A percentile compares a stretch with the other conserved stretches of the same genome.
Evolutionary conservation across 2,888 invertebrate genomes (phyloP).

Genomic region (Entomobrya proxima): DNA sequence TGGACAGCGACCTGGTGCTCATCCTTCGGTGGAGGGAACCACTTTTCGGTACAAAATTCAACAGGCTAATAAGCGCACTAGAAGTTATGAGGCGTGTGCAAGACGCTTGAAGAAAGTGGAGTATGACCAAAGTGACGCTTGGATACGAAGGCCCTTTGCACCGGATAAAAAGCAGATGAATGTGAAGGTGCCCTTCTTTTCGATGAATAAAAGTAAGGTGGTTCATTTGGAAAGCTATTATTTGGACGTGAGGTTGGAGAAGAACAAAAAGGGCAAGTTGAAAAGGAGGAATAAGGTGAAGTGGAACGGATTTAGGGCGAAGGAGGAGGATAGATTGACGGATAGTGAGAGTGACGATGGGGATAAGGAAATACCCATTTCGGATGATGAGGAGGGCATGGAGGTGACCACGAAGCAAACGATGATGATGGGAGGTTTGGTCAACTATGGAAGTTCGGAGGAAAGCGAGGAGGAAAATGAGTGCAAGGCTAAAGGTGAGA

Average conservation of each 20-base stretch:
- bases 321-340: constrained; percentile 13
- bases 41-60: constrained; percentile 28
- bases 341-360: constrained; percentile 54
- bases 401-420: background rate
- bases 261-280: constrained; percentile 29
- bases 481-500: background rate
- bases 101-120: background rate
- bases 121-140: constrained; percentile 23
- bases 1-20: background rate
- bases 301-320: constrained; percentile 43
- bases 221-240: constrained; percentile 51
- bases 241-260: constrained; percentile 38
- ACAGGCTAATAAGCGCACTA: background rate
- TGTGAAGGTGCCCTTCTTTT: constrained; percentile 32
- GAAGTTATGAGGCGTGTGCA: background rate
- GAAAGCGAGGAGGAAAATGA: constrained; percentile 53
- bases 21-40: background rate
- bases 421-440: background rate
- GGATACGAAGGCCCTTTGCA: constrained; percentile 26
- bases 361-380: constrained; percentile 44
- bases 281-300: constrained; percentile 53
- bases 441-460: constrained; percentile 59
- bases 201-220: constrained; percentile 29
- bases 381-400: constrained; percentile 63
- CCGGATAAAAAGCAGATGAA: background rate